These are phyloP conservation scores for Rhopalosiphum maidis DNA, from an alignment of 1,140 invertebrate species.

Conservation along the genomic window DNA sequence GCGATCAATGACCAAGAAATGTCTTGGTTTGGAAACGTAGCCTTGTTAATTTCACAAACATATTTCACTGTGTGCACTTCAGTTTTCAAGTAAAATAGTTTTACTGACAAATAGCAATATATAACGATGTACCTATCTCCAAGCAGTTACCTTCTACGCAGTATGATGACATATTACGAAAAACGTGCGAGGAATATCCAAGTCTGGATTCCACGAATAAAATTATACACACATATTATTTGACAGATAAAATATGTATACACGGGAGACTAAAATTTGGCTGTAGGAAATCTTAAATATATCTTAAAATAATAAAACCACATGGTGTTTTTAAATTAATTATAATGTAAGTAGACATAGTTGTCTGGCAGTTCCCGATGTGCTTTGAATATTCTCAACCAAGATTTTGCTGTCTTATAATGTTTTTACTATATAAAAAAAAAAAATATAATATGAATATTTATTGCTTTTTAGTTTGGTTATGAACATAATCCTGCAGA, in stretches of 20 bases:
- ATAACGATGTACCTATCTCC: background rate
- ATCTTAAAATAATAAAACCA: background rate
- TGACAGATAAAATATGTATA: background rate
- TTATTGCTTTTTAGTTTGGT: conserved; percentile 16
- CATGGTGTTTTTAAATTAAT: background rate
- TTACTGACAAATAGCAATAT: background rate
- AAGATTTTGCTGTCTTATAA: background rate
- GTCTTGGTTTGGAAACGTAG: background rate
- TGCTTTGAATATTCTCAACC: background rate
- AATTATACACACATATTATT: background rate
- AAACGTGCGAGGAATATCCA: background rate
- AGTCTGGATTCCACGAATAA: conserved; percentile 4
- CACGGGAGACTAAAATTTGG: background rate
- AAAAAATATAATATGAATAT: background rate
- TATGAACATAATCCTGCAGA: background rate
- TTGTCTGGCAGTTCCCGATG: background rate
- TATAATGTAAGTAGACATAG: background rate
- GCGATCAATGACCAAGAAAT: background rate
- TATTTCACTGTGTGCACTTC: background rate
- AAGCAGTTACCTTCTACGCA: background rate
- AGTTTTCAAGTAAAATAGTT: background rate
- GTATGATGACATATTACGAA: background rate
- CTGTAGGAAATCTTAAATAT: background rate
- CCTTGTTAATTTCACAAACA: background rate
- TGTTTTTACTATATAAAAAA: background rate